Conservation (phyloP, 2,113 vertebrate genomes). For the Nyctibius bracteatus region DNA sequence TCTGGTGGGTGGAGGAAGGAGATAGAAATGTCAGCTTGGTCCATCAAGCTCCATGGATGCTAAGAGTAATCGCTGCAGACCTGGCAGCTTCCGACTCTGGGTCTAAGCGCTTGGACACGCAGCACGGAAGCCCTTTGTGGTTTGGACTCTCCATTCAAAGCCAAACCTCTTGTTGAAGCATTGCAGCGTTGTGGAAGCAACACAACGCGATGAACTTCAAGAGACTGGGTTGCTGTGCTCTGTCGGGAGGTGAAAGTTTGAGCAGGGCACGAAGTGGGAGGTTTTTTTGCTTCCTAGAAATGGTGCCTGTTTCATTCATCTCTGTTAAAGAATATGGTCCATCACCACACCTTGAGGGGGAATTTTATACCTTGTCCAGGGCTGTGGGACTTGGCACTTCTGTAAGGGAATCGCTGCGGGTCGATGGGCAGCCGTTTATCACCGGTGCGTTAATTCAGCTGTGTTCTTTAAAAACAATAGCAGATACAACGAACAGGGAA, state of each 20-base stretch:
- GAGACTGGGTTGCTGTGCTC: not conserved
- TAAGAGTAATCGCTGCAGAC: not conserved
- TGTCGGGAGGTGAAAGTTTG: accelerated
- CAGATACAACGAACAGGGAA: not conserved
- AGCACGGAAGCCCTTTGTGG: accelerated
- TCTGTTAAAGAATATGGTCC: not conserved
- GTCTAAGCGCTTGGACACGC: accelerated
- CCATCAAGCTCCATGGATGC: not conserved
- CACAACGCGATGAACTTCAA: accelerated
- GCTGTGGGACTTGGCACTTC: not conserved
- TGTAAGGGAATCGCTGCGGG: not conserved
- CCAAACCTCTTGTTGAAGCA: not conserved
- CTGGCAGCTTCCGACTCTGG: not conserved
- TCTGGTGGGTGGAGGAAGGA: not conserved
- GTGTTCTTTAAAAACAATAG: not conserved
- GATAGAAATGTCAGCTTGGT: not conserved
- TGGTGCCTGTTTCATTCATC: not conserved
- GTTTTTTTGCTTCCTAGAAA: not conserved
- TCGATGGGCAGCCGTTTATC: accelerated
- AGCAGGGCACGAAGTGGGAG: not conserved
- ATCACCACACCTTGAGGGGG: not conserved
- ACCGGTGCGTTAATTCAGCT: not conserved
- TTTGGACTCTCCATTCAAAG: not conserved
- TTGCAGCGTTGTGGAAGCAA: not conserved
- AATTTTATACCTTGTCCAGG: not conserved